Evolutionary conservation across 1,140 invertebrate genomes (phyloP).

Genomic region (Nebria ingens): DNA sequence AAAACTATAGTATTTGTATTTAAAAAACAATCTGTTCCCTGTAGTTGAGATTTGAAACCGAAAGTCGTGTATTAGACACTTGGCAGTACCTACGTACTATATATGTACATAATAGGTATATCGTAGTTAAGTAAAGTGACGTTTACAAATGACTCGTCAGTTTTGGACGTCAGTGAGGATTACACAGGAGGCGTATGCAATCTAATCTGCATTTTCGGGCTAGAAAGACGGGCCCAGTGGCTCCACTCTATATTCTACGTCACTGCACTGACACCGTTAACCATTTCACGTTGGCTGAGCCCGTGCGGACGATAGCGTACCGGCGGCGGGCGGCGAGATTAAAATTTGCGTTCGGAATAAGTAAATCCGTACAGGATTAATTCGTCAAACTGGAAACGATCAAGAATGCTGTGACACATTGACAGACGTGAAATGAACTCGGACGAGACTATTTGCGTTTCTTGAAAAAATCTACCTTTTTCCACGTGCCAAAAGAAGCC

Average conservation of each 20-base stretch:
- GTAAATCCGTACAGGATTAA: not conserved
- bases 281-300: not conserved
- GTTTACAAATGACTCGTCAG: not conserved
- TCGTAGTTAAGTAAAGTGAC: no score
- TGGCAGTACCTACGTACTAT: no score
- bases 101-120: no score
- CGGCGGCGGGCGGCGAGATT: not conserved
- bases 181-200: not conserved
- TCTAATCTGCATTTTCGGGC: not conserved
- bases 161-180: not conserved
- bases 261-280: not conserved
- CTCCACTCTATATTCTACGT: not conserved
- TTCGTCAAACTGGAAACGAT: conserved; percentile 1
- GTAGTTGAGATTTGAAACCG: no score
- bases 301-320: not conserved
- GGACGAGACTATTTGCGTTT: no score
- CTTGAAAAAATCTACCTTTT: no score
- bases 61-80: no score
- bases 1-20: no score
- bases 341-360: not conserved
- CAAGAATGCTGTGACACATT: not conserved
- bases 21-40: no score
- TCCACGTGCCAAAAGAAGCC: no score
- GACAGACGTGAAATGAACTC: no score
- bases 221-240: no score